Evolutionary conservation across 1,140 invertebrate species (phyloP), one percentile per base, ranked within the genome.

Genomic region (Idris sp.): DNA sequence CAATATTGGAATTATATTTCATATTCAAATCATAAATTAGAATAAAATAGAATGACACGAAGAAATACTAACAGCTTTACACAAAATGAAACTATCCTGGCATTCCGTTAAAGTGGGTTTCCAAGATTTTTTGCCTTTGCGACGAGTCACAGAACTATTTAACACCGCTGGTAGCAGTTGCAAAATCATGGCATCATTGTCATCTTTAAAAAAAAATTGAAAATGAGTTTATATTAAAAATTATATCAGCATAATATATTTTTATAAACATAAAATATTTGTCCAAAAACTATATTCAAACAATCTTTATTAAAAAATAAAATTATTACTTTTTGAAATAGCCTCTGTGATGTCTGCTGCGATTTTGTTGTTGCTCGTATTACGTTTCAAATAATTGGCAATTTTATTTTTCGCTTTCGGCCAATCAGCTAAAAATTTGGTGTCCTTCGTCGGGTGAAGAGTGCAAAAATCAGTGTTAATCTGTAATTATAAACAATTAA

Each of bases 351-450:
- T 15, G 18, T 16, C 2, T 46, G 25, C 7, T 8, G 14, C 1
- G 1, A 16, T 2, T 11, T 9, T 31, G 33, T 49, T 33, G 15
- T 35, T 49, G 28, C 28, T 14, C 18, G 22, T 49, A 35, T 35
- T 49, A 11, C 10, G 4, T 49, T 33, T 4, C 11, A 49, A 19
- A 10, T 49, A 49, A 3, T 11, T 14, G 35, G 35, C 3, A n/a
- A 49, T 49, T 22, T 49, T 49, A 14, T 49, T 2, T 11, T 49
- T 49, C 10, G 46, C 46, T 9, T 19, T 33, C 26, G 30, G 46
- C 46, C 30, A 49, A 22, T 33, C 11, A 5, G 15, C 28, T 19
- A 49, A 35, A 7, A 49, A 33, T 11, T 1, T 0, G 13, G 46
- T 35, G 7, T 49, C 46, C n/a, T 49, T 49, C 2, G 6, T 0